Conservation (phyloP, 23 tunicate species). For the Trididemnum clinides region DNA sequence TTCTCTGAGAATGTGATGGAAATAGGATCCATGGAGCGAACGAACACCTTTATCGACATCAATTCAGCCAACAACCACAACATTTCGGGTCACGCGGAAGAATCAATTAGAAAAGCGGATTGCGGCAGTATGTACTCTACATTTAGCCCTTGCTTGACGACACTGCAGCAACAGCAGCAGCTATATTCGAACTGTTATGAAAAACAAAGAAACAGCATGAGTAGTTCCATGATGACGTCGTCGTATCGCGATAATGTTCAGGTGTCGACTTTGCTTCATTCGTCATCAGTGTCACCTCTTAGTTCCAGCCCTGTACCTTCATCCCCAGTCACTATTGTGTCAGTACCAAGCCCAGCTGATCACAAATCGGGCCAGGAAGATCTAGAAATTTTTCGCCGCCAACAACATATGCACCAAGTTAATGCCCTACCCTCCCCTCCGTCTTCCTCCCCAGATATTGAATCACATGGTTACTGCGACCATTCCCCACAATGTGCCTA, state of each 20-base stretch:
- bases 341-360: slow-evolving; percentile 22
- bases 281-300: background rate
- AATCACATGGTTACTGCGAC: background rate
- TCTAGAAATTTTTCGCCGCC: background rate
- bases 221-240: too few relatives aligned
- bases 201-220: background rate
- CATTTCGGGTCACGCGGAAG: background rate
- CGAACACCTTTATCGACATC: background rate
- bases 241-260: background rate
- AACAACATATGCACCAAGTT: background rate
- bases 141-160: background rate
- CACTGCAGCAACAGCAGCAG: slow-evolving; percentile 6
- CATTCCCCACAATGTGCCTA: background rate
- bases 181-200: background rate
- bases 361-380: background rate
- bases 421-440: background rate
- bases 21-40: background rate
- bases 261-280: background rate
- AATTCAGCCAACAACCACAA: background rate
- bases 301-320: background rate
- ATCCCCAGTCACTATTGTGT: background rate
- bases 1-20: background rate
- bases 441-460: background rate
- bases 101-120: background rate
- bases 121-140: background rate